Percentiles rank a stretch among this genome's conserved stretches.
phyloP scores from a whole-genome alignment of 1,140 invertebrate species.

The Asobara japonica region DNA sequence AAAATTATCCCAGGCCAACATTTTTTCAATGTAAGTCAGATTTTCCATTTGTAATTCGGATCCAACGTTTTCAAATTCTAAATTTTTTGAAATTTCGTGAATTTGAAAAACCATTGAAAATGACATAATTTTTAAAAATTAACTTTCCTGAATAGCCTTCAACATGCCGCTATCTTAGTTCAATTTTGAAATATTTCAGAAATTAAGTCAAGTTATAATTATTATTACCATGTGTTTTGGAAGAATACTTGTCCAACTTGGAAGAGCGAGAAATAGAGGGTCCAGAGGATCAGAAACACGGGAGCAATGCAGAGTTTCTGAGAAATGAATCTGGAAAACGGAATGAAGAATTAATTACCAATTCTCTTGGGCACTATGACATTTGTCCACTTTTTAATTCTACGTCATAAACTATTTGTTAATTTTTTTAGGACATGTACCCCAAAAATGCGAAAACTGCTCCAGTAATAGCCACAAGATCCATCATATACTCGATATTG shows the following conservation, averaged over 20 bases:
- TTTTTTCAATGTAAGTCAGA: no score
- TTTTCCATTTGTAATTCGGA: no score
- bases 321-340: constrained; percentile 71
- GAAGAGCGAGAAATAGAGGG: constrained; percentile 79
- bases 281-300: constrained; percentile 77
- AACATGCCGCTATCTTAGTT: no score
- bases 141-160: no score
- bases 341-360: constrained; percentile 20
- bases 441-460: constrained; percentile 74
- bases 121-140: no score
- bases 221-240: constrained; percentile 79
- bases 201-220: background rate
- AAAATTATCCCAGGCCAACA: no score
- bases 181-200: background rate
- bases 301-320: constrained; percentile 71
- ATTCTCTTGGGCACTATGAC: background rate
- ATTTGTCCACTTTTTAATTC: background rate
- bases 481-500: constrained; percentile 76
- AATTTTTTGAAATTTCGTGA: no score
- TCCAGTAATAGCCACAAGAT: constrained; percentile 76
- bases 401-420: background rate
- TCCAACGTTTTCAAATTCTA: no score
- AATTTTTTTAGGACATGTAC: constrained; percentile 55
- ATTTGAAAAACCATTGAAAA: no score
- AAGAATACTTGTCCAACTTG: constrained; percentile 83